A percentile compares a stretch with the other conserved stretches of the same genome.
These are phyloP conservation scores for Mesembrinibis cayennensis DNA, from an alignment of 2,113 vertebrate species.

Conservation along the genomic window DNA sequence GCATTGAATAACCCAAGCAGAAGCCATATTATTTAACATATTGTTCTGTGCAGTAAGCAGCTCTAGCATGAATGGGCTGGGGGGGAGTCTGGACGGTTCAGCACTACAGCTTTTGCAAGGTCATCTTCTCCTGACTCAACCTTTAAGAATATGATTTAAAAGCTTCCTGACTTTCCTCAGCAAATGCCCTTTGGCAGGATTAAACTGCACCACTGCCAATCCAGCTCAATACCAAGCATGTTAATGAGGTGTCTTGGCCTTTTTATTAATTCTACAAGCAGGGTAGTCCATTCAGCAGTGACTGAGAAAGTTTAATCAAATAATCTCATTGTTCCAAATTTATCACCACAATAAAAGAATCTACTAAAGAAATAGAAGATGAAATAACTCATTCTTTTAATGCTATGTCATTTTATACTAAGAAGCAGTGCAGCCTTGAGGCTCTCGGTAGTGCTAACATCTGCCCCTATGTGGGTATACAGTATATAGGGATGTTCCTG, in stretches of 20 bases:
- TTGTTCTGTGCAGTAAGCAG: not conserved
- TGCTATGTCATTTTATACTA: not conserved
- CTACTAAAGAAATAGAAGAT: constrained; percentile 13
- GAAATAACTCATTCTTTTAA: not conserved
- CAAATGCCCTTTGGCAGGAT: constrained; percentile 24
- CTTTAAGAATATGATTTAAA: constrained; percentile 37
- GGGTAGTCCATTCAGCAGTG: constrained; percentile 36
- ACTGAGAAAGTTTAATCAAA: constrained; percentile 51
- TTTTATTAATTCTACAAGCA: constrained; percentile 60
- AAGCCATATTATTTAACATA: not conserved
- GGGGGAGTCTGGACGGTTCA: not conserved
- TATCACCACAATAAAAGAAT: constrained; percentile 35
- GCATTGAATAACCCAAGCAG: not conserved
- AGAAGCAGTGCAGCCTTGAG: not conserved
- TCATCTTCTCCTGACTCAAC: constrained; percentile 24
- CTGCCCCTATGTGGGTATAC: not conserved
- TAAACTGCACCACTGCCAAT: constrained; percentile 19
- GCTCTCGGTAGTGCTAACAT: not conserved
- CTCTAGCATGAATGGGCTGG: not conserved
- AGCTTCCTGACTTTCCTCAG: constrained; percentile 26
- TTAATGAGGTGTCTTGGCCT: constrained; percentile 39
- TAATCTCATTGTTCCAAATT: constrained; percentile 50
- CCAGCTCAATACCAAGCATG: constrained; percentile 21
- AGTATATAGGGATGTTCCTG: not conserved
- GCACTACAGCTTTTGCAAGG: not conserved